Conservation (phyloP, 2,888 invertebrate genomes). For the Agrotis segetum region DNA sequence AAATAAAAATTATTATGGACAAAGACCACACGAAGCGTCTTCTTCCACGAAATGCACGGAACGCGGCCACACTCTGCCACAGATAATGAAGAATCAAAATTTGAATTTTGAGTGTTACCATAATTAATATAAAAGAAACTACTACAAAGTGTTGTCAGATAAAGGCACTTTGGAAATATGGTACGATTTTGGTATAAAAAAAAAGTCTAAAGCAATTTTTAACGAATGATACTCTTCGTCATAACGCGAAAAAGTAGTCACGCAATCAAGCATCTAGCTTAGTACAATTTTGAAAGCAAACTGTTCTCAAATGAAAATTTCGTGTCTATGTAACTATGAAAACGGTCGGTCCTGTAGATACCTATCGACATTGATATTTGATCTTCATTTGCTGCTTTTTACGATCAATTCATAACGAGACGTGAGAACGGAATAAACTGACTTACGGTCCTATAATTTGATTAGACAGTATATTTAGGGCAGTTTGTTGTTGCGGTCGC, state of each 20-base stretch:
- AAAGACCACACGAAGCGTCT: conserved; percentile 85
- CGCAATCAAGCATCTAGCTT: too few species aligned
- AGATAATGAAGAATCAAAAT: conserved; percentile 50
- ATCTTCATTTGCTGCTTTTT: too few species aligned
- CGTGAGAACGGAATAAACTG: too few species aligned
- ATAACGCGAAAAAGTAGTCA: too few species aligned
- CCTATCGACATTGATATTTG: too few species aligned
- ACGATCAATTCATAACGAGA: too few species aligned
- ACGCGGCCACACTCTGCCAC: conserved; percentile 37
- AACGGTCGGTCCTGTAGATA: too few species aligned
- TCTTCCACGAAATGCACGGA: conserved; percentile 82
- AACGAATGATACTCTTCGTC: too few species aligned
- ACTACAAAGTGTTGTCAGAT: conserved; percentile 39
- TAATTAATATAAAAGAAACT: conserved; percentile 20
- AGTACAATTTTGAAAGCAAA: not conserved
- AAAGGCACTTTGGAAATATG: not conserved
- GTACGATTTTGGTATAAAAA: not conserved
- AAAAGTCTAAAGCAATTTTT: too few species aligned
- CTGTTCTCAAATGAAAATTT: too few species aligned
- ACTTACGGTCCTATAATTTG: too few species aligned
- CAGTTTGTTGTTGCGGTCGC: not conserved
- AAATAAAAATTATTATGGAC: conserved; percentile 85
- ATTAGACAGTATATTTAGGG: not conserved
- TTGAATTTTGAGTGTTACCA: conserved; percentile 59
- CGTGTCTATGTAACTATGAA: too few species aligned